Conservation (phyloP, 2,113 vertebrate species). For the Mastomys coucha region DNA sequence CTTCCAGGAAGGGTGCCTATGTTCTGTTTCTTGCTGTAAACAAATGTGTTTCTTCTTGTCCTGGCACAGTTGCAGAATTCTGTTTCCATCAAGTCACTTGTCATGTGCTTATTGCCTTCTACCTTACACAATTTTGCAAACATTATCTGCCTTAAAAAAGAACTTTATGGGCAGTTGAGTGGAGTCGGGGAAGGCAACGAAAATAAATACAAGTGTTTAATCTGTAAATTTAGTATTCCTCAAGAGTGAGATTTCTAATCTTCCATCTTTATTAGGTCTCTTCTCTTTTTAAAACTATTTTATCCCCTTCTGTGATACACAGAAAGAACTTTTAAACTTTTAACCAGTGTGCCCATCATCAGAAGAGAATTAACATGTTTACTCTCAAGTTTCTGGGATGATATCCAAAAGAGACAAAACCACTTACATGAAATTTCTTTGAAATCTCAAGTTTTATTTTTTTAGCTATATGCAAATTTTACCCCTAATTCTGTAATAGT, state of each 20-base stretch:
- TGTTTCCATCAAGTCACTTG: background rate
- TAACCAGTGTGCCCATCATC: background rate
- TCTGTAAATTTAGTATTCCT: background rate
- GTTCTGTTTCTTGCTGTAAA: background rate
- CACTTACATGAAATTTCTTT: slow-evolving; percentile 65
- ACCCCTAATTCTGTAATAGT: slow-evolving; percentile 62
- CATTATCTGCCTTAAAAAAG: background rate
- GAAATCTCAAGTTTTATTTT: slow-evolving; percentile 69
- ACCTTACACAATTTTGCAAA: background rate
- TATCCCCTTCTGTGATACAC: background rate
- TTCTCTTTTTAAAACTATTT: background rate
- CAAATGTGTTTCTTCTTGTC: background rate
- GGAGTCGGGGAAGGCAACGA: background rate
- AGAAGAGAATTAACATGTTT: slow-evolving; percentile 52
- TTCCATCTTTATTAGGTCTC: background rate
- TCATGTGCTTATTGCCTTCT: background rate
- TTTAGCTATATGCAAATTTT: slow-evolving; percentile 68
- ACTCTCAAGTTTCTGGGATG: slow-evolving; percentile 54
- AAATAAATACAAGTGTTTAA: slow-evolving; percentile 36
- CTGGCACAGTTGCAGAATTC: background rate
- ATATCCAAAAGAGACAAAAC: slow-evolving; percentile 68
- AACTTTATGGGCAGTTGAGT: background rate
- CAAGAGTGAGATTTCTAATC: slow-evolving; percentile 2
- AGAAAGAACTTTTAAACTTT: slow-evolving; percentile 54
- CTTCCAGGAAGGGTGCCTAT: background rate